Base-by-base conservation (phyloP, 2,888 invertebrate genomes). In the Hipparchia semele region DNA sequence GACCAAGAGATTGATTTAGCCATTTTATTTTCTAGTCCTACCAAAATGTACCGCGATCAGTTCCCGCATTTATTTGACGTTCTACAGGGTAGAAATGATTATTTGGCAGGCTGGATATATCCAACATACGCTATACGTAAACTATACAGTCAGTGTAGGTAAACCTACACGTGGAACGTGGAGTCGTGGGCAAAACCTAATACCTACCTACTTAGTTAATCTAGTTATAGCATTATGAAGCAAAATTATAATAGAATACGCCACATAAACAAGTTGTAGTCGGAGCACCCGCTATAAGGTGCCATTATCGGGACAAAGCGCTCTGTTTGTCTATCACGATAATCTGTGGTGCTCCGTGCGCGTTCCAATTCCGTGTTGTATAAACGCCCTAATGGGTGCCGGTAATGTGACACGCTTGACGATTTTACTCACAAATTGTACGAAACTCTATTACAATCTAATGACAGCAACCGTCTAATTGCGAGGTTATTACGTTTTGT, bases 361-460 rank as follows among this genome's bases (percentile, higher is more conserved):
- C 90, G 91, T 92, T 93, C 92, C 93, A 92, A 94, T 93, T 92
- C 89, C 89, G 90, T 90, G 91, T 93, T 92, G 90, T 93, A 90
- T 93, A 93, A 93, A 93, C 90, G 91, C 90, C 92, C 91, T 94
- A 94, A 94, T 94, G 93, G 91, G 86, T 83, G 82, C 87, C 86
- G 88, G 93, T 94, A 93, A 94, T 92, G 94, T 92, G 94, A 93
- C 92, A 94, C 94, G 94, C 93, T 93, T 93, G 94, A 93, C 94
- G 94, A 93, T 93, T 93, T 90, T 91, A 91, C 92, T 92, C 92
- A 93, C 92, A 94, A 94, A 93, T 92, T 92, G 92, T 93, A 93
- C 92, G 87, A 92, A 94, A 93, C 93, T 92, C 93, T 94, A 94
- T 94, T 94, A 92, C 90, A 86, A 87, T 91, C 91, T 94, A 94